Evolutionary conservation across 1,140 invertebrate species (phyloP).

Genomic region (Lucilia cuprina): DNA sequence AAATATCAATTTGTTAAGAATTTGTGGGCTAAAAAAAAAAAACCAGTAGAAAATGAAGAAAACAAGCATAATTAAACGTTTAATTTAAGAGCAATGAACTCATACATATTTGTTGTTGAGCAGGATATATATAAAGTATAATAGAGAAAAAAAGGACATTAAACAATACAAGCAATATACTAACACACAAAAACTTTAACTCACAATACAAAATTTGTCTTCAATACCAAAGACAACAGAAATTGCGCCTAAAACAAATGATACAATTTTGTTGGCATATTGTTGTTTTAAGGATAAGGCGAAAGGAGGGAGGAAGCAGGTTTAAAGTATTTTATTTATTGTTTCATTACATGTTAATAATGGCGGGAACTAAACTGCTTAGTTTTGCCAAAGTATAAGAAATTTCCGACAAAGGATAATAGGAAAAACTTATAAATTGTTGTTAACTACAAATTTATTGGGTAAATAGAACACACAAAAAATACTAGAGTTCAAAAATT

Average conservation of each 20-base stretch:
- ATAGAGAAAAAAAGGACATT: background rate
- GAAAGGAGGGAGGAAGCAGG: background rate
- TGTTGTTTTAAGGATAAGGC: background rate
- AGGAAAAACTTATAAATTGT: background rate
- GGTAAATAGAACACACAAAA: background rate
- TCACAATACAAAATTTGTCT: background rate
- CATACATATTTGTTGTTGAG: background rate
- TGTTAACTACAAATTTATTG: background rate
- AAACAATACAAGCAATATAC: background rate
- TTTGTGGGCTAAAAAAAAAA: background rate
- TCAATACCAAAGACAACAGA: background rate
- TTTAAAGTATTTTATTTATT: slow-evolving; percentile 49
- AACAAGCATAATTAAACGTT: background rate
- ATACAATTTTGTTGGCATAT: too few species aligned
- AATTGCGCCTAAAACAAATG: too few species aligned
- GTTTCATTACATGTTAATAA: slow-evolving; percentile 51
- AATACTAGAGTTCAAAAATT: background rate
- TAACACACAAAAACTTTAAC: background rate
- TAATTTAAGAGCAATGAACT: background rate
- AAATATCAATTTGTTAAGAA: background rate
- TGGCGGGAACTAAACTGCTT: background rate
- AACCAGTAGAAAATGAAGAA: background rate
- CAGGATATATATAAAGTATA: background rate
- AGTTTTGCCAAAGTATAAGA: background rate
- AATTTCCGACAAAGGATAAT: too few species aligned